A percentile compares a stretch with the other conserved stretches of the same genome.
These are phyloP conservation scores for Alentia gelatinosa DNA, from an alignment of 2,888 invertebrate genomes.

Conservation along the genomic window DNA sequence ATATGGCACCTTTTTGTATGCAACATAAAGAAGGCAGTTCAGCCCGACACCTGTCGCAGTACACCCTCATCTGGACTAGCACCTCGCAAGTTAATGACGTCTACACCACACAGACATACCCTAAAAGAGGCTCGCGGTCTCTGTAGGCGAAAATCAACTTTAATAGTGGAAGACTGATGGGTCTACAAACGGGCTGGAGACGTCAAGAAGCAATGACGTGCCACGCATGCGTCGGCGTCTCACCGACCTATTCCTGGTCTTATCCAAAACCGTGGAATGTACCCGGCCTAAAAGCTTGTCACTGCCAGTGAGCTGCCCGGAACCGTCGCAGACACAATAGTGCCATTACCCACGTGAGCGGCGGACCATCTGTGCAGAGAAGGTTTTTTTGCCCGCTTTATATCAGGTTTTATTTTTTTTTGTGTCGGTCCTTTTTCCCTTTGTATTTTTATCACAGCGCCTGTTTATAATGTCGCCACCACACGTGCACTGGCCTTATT, in stretches of 20 bases:
- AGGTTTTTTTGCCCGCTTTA: background rate
- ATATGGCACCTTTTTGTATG: background rate
- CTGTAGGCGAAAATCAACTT: no score
- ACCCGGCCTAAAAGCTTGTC: background rate
- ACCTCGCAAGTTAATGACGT: no score
- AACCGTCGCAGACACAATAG: conserved; percentile 10
- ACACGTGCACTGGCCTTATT: background rate
- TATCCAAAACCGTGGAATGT: no score
- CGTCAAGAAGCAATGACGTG: no score
- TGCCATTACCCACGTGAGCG: background rate
- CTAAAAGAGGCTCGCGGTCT: no score
- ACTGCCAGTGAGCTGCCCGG: background rate
- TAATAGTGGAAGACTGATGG: no score
- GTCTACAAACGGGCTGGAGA: no score
- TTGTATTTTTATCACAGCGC: background rate
- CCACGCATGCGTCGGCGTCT: no score
- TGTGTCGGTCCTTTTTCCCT: background rate
- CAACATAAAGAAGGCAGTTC: background rate
- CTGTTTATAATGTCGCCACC: background rate
- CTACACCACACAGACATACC: no score
- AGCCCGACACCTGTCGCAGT: background rate
- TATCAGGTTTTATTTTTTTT: background rate
- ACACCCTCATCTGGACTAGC: no score
- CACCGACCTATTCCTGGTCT: no score
- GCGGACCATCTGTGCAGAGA: background rate